phyloP scores from a whole-genome alignment of 2,113 vertebrate species.

The Isichthys henryi region DNA sequence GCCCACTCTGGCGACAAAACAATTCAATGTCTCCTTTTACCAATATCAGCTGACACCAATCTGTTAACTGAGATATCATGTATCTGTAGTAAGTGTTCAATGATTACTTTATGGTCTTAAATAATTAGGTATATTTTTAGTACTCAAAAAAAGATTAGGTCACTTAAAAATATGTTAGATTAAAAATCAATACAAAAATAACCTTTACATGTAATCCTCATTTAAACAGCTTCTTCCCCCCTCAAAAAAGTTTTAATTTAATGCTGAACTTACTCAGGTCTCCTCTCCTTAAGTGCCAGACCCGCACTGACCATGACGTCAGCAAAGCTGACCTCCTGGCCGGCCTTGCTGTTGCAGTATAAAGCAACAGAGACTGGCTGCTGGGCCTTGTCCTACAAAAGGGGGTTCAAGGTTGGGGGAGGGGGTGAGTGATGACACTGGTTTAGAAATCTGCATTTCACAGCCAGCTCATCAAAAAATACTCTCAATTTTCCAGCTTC shows the following conservation, averaged over 20 bases:
- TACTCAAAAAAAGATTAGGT: background rate
- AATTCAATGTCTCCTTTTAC: no score
- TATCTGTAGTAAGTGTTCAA: background rate
- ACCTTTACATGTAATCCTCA: background rate
- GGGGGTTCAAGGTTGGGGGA: background rate
- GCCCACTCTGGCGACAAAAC: no score
- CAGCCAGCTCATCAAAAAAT: background rate
- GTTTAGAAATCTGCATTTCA: background rate
- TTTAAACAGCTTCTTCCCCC: background rate
- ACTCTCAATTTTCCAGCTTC: background rate
- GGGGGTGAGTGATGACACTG: background rate
- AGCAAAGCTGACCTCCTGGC: slow-evolving; percentile 64
- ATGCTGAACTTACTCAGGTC: slow-evolving; percentile 40
- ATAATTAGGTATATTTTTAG: background rate
- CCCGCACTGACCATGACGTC: slow-evolving; percentile 76
- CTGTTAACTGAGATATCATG: background rate
- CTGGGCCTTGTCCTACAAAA: slow-evolving; percentile 54
- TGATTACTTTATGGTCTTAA: background rate
- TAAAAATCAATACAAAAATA: background rate
- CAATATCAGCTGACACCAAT: background rate
- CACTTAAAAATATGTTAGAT: background rate
- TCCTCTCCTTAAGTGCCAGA: slow-evolving; percentile 74
- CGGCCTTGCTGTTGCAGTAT: slow-evolving; percentile 59
- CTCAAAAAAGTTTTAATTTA: background rate
- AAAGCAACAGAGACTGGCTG: slow-evolving; percentile 70